A percentile compares a stretch with the other conserved stretches of the same genome.
These are phyloP conservation scores for Tympanoctomys barrerae DNA, from an alignment of 2,797 vertebrate genomes.

Conservation along the genomic window DNA sequence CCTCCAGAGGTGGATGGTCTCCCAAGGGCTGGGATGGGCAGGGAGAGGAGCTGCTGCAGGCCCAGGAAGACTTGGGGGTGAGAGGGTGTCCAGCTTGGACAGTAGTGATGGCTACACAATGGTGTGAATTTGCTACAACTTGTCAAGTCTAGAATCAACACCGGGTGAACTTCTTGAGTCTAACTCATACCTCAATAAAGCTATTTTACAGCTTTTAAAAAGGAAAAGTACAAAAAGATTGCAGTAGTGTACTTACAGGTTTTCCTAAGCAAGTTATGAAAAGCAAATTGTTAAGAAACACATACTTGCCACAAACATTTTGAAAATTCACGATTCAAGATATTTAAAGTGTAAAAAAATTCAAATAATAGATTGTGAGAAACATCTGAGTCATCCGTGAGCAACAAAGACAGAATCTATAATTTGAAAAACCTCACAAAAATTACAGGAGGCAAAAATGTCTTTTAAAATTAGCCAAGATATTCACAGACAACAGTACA, in stretches of 20 bases:
- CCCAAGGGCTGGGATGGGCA: background rate
- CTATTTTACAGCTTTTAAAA: background rate
- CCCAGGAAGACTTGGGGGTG: background rate
- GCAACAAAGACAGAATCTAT: background rate
- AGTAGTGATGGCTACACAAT: background rate
- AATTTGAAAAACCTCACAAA: background rate
- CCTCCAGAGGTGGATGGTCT: background rate
- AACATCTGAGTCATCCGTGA: background rate
- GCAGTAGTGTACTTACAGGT: background rate
- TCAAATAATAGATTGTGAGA: background rate
- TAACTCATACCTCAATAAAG: background rate
- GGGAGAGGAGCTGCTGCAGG: background rate
- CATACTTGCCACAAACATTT: background rate
- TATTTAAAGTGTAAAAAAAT: slow-evolving; percentile 12
- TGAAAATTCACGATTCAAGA: background rate
- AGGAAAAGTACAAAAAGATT: background rate
- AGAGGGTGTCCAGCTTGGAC: background rate
- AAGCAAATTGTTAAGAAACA: background rate
- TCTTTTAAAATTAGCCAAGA: background rate
- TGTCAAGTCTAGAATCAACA: background rate
- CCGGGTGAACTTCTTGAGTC: background rate
- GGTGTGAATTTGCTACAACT: background rate
- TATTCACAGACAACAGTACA: background rate
- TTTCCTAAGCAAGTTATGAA: slow-evolving; percentile 2
- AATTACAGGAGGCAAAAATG: background rate